Base-by-base conservation (phyloP, 1,140 invertebrate genomes). In the Calosoma granatense region DNA sequence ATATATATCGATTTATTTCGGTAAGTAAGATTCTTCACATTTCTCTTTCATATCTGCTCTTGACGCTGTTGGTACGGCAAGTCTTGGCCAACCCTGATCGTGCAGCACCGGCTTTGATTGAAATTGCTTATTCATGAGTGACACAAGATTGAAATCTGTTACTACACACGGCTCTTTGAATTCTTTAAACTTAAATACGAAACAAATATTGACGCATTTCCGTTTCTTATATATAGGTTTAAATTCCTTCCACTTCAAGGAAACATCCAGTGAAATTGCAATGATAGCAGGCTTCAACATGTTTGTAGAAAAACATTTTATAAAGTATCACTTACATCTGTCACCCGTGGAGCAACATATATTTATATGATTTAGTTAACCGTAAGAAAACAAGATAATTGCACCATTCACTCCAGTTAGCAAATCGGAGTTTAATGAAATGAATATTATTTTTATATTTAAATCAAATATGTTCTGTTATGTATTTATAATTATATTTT, bases 91-190 rank as follows among this genome's bases (percentile, higher is more conserved):
- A 36, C 26, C 26, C 6, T 12, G 17, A 47, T 9, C 41, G 41
- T 47, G 41, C 15, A 11, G 4, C 41, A 11, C 41, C 3, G 4
- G 41, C 17, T 47, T 17, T 47, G 41, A 47, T 47, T 47, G 41
- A 47, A 47, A 47, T 47, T 47, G 15, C 17, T 47, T 47, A 47
- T 47, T 47, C 41, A 47, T 47, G 41, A 47, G 6, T 6, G 17
- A 47, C 41, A 17, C 41, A 47, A 47, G 6, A 47, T 11, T 47
- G 15, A 17, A 6, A 47, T 47, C 41, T 47, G 9, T 47, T 17
- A 30, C 26, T 36, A 36, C 26, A 36, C 26, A 36, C 26, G n/a
- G n/a, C n/a, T n/a, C n/a, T n/a, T n/a, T 36, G 26, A 36, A 36
- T 36, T 9, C 26, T 36, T 9, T 6, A 36, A 36, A 36, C 51